Evolutionary conservation across 1,140 invertebrate genomes (phyloP).

Genomic region (Brachionus koreanus): DNA sequence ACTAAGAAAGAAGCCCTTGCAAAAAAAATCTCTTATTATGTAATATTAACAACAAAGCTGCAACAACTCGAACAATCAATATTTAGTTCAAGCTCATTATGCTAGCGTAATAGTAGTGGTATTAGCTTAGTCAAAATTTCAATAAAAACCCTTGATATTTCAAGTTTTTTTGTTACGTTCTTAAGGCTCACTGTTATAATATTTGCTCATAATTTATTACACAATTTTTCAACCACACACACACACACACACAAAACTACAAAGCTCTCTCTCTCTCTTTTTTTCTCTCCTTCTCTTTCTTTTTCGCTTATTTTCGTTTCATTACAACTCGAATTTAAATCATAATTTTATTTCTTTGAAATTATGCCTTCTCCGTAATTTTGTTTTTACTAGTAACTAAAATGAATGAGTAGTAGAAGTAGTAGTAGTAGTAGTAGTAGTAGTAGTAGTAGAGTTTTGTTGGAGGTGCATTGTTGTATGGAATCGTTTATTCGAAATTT

Average conservation of each 20-base stretch:
- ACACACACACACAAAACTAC: background rate
- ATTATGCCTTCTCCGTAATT: background rate
- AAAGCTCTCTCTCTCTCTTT: background rate
- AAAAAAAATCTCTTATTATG: background rate
- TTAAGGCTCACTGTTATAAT: conserved; percentile 10
- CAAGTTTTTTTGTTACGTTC: conserved; percentile 19
- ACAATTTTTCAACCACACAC: background rate
- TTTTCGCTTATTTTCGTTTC: background rate
- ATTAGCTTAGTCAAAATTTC: background rate
- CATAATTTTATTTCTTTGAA: conserved; percentile 39
- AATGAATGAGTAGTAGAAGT: background rate
- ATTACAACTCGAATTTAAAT: conserved; percentile 7
- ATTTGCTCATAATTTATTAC: conserved; percentile 38
- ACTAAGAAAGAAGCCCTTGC: background rate
- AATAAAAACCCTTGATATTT: conserved; percentile 41
- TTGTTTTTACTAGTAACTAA: background rate
- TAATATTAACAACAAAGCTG: conserved; percentile 31
- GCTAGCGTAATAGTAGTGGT: conserved; percentile 10
- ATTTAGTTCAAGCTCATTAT: conserved; percentile 40
- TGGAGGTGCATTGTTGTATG: background rate
- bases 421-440: too few species aligned
- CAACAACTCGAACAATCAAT: background rate
- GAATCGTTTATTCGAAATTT: background rate
- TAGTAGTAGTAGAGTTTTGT: background rate
- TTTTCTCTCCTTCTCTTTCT: background rate